Base-by-base conservation (phyloP, 92 coral and sea anemone species). In the Zoanthus solanderi region DNA sequence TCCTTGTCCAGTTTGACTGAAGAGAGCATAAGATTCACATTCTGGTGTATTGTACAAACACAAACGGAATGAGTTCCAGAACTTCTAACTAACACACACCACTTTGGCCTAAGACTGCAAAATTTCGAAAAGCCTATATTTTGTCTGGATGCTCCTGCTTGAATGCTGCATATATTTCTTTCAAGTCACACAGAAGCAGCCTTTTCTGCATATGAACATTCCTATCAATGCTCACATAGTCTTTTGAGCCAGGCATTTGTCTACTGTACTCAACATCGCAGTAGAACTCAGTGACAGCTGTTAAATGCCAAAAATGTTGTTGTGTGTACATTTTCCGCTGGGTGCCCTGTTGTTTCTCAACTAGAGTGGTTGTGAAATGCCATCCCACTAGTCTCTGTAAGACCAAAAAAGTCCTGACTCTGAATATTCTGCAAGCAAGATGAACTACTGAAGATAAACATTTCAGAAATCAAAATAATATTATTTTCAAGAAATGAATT, bases 21-120 rank as follows among this genome's bases (percentile, higher is more conserved):
- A 23, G 66, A n/a, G 31, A 56, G 69, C 68, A 78, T 78, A 9
- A 78, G 15, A 54, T 18, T 37, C 28, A 56, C 83, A n/a, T 78
- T 78, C 83, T 78, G 69, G 44, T 78, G 83, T 9, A 56, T 78
- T 53, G 83, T 54, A 58, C 83, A 78, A 8, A 78, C 69, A 56
- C 69, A 54, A 78, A 78, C 50, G 28, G 83, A 78, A 57, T 54
- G 83, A 14, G 83, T 78, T 1, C 83, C 83, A 31, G 83, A 31
- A 58, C 47, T 23, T 78, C 83, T 68, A 1, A 37, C 66, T 13
- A 56, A 42, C 5, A 78, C 50, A 78, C 83, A 78, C 83, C 83
- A 54, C 34, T 78, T 78, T 58, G 83, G 83, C 15, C 53, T 28
- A 11, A 78, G 83, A 61, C 83, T 78, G 34, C 83, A 78, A 57